Percentiles rank a stretch among this genome's conserved stretches.
phyloP scores from a whole-genome alignment of 53 echinoderm and acorn worm species.

The Holothuria scabra region DNA sequence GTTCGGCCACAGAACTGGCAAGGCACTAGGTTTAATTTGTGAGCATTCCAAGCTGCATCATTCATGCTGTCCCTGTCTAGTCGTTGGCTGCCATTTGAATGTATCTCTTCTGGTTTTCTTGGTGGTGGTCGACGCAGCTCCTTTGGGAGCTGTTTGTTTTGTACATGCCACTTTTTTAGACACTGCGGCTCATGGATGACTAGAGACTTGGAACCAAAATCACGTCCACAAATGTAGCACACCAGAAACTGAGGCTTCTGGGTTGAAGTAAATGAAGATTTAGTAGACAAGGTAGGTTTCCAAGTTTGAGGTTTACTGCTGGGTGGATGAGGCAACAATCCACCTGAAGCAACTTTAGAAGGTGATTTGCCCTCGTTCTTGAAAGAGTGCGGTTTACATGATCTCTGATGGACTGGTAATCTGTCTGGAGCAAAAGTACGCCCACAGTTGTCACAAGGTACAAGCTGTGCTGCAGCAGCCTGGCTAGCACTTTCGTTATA shows the following conservation, averaged over 20 bases:
- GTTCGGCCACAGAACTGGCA: constrained; percentile 86
- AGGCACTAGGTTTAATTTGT: constrained; percentile 81
- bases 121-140: constrained; percentile 72
- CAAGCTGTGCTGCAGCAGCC: constrained; percentile 75
- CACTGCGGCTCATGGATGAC: constrained; percentile 92
- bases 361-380: not conserved
- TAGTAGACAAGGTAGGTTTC: not conserved
- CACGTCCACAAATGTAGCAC: constrained; percentile 96
- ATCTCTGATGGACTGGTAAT: constrained; percentile 84
- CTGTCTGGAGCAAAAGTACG: constrained; percentile 94
- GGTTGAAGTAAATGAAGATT: not conserved
- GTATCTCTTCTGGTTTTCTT: constrained; percentile 54
- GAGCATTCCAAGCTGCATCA: constrained; percentile 86
- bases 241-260: constrained; percentile 75
- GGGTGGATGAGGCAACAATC: not conserved
- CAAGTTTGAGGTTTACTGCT: not conserved
- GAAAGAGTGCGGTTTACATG: constrained; percentile 45
- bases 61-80: constrained; percentile 43
- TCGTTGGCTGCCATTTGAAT: not conserved
- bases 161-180: constrained; percentile 79
- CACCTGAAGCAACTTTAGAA: not conserved
- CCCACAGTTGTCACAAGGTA: constrained; percentile 88
- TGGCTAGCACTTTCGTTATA: constrained; percentile 89
- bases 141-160: constrained; percentile 77
- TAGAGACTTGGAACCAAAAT: constrained; percentile 91